phyloP scores from a whole-genome alignment of 2,888 invertebrate genomes.

The Dryocosmus kuriphilus region DNA sequence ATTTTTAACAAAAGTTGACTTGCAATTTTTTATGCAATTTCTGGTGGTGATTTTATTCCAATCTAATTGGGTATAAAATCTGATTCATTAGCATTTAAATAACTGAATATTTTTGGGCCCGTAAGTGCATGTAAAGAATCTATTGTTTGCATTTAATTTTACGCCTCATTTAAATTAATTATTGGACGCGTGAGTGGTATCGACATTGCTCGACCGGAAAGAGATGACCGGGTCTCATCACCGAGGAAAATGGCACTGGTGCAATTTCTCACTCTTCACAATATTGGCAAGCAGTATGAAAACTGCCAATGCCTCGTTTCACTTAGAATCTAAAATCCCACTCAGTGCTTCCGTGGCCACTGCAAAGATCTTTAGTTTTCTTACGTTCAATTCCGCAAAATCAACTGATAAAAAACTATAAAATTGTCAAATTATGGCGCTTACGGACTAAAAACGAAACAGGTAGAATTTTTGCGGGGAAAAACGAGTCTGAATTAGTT shows the following conservation, averaged over 20 bases:
- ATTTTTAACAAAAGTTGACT: too few relatives aligned
- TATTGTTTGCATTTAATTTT: background rate
- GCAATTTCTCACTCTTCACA: slow-evolving; percentile 42
- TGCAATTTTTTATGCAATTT: background rate
- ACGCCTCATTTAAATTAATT: background rate
- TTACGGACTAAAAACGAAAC: background rate
- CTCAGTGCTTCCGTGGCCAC: slow-evolving; percentile 58
- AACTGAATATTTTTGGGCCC: background rate
- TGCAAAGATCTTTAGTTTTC: slow-evolving; percentile 45
- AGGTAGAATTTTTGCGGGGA: slow-evolving; percentile 11
- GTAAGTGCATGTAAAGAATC: too few relatives aligned
- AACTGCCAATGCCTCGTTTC: slow-evolving; percentile 55
- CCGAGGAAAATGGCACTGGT: slow-evolving; percentile 27
- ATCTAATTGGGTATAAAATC: background rate
- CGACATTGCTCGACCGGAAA: background rate
- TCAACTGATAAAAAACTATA: background rate
- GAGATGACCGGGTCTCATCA: background rate
- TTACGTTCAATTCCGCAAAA: slow-evolving; percentile 3
- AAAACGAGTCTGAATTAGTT: background rate
- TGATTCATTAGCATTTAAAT: background rate
- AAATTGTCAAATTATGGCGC: slow-evolving; percentile 17
- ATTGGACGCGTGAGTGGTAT: background rate
- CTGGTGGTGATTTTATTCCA: background rate
- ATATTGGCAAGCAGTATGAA: slow-evolving; percentile 52
- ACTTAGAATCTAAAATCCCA: slow-evolving; percentile 51